These are phyloP conservation scores for Brachionus asplanchnoidis DNA, from an alignment of 1,140 invertebrate species.

Conservation along the genomic window DNA sequence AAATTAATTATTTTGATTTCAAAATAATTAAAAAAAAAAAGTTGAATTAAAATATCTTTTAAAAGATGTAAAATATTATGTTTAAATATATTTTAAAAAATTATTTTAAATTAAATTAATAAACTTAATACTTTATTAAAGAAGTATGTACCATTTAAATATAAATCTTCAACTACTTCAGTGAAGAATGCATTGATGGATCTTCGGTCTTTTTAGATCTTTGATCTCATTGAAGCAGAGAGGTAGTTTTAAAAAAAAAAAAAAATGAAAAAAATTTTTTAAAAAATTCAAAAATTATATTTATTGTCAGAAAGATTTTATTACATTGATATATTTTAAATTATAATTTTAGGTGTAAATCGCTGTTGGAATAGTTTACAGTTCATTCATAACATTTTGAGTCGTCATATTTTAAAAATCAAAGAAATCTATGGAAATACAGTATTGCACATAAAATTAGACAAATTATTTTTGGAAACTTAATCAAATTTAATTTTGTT, in stretches of 20 bases:
- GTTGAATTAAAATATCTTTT: background rate
- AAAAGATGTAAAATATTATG: too few relatives aligned
- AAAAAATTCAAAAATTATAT: background rate
- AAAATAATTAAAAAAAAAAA: background rate
- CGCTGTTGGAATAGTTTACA: too few relatives aligned
- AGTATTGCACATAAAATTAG: too few relatives aligned
- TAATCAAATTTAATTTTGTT: too few relatives aligned
- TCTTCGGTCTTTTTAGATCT: background rate
- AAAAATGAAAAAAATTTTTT: background rate
- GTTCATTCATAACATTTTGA: too few relatives aligned
- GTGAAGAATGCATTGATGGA: background rate
- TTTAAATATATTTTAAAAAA: background rate
- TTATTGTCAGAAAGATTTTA: too few relatives aligned
- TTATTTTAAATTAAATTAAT: background rate
- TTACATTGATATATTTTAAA: too few relatives aligned
- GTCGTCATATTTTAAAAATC: too few relatives aligned
- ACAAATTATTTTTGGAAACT: too few relatives aligned
- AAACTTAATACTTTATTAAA: background rate
- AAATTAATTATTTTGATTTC: background rate
- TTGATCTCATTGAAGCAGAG: background rate
- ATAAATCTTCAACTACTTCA: background rate
- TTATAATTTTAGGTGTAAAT: too few relatives aligned
- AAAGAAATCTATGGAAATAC: too few relatives aligned
- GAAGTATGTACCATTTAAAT: constrained; percentile 1
- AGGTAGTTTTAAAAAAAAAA: background rate